Evolutionary conservation across 1,140 invertebrate genomes (phyloP), one percentile per base, ranked within the genome.

Genomic region (Eriosoma lanigerum): DNA sequence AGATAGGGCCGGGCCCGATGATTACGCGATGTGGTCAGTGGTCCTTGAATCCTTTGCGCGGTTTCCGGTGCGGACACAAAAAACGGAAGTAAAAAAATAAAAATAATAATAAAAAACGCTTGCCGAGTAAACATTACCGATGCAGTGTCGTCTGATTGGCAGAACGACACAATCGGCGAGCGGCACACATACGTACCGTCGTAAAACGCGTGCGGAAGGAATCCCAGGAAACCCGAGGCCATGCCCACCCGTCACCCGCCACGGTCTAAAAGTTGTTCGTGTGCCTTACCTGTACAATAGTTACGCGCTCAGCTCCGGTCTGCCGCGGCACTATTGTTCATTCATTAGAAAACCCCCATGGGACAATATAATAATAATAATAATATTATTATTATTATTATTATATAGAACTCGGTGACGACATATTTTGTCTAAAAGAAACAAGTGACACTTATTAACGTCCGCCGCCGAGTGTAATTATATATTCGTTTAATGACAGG

Each of bases 71-170:
- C 75, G 75, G 75, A 78, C 75, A 62, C 75, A 48, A 78, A 78
- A 78, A 78, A 78, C 75, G 75, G 75, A 78, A 78, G 75, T 78
- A 78, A 56, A 78, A 78, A n/a, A n/a, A n/a, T n/a, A n/a, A n/a
- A n/a, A n/a, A n/a, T n/a, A n/a, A n/a, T n/a, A n/a, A n/a, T n/a
- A n/a, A n/a, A n/a, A 72, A 62, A 78, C 75, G 75, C 75, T 58
- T 24, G 56, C 24, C 68, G 46, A 50, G 66, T 68, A 48, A 72
- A 64, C n/a, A 38, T 6, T 72, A 52, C n/a, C 50, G 24, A 24
- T 32, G 21, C 19, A 50, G 38, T 24, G 32, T 76, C 73, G 54
- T 76, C 73, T 76, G 75, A 78, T 78, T 78, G 75, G 75, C 75
- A 78, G 56, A 60, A 78, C 75, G 75, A 56, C 73, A 76, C 54